Percentiles rank a stretch among this genome's conserved stretches.
These are phyloP conservation scores for Petromus typicus DNA, from an alignment of 2,113 vertebrate genomes.

Conservation along the genomic window DNA sequence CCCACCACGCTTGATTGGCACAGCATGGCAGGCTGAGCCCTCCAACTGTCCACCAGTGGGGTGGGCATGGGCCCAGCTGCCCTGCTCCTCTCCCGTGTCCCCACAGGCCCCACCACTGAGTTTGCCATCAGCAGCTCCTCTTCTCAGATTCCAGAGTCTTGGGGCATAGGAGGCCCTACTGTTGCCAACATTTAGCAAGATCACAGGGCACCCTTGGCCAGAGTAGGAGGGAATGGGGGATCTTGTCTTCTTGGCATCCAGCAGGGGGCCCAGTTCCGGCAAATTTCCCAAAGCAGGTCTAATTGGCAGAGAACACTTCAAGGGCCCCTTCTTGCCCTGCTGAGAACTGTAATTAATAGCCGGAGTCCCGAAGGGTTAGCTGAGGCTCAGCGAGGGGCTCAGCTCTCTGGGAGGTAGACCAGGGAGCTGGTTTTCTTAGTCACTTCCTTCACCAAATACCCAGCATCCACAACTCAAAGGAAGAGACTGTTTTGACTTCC, in stretches of 20 bases:
- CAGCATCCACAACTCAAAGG: neutral
- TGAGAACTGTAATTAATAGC: neutral
- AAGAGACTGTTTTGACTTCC: neutral
- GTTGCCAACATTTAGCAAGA: neutral
- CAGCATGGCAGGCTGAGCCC: accelerated
- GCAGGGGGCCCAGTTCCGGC: accelerated
- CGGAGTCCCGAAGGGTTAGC: neutral
- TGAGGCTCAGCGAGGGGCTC: neutral
- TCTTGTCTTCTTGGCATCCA: neutral
- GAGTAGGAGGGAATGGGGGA: neutral
- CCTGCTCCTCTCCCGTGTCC: neutral
- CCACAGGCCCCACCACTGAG: neutral
- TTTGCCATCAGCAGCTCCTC: neutral
- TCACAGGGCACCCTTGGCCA: neutral
- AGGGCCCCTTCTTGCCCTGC: neutral
- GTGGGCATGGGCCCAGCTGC: neutral
- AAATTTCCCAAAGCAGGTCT: neutral
- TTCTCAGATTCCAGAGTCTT: neutral
- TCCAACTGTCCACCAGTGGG: neutral
- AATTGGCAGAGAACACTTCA: neutral
- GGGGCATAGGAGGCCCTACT: neutral
- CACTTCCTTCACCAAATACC: neutral
- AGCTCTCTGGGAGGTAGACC: neutral
- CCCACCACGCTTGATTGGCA: neutral
- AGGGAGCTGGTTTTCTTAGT: neutral